These are phyloP conservation scores for Puffinus mauretanicus DNA, from an alignment of 2,113 vertebrate genomes.

Conservation along the genomic window DNA sequence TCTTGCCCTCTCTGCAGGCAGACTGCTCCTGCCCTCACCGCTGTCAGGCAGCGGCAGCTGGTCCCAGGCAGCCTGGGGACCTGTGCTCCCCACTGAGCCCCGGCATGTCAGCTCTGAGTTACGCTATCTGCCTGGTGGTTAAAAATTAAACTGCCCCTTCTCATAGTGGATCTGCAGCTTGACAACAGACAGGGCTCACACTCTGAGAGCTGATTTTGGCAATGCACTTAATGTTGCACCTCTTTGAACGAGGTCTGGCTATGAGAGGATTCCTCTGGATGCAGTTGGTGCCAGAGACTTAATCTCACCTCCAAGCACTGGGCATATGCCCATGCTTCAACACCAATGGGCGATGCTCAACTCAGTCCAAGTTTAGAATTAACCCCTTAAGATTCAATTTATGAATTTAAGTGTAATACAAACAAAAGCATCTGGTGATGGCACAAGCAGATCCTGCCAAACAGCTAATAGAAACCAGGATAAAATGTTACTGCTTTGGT, in stretches of 20 bases:
- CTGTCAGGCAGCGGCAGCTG: background rate
- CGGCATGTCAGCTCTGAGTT: background rate
- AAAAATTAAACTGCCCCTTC: background rate
- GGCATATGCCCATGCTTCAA: background rate
- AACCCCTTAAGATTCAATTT: background rate
- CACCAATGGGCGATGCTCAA: fast-evolving
- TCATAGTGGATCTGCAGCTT: background rate
- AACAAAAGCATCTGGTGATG: background rate
- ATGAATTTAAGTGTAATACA: background rate
- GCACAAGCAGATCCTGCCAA: background rate
- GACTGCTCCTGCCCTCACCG: background rate
- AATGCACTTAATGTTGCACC: fast-evolving
- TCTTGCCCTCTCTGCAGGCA: background rate
- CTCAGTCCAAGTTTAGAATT: background rate
- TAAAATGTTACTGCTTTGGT: background rate
- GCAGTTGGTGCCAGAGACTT: background rate
- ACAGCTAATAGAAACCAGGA: background rate
- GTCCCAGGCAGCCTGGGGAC: background rate
- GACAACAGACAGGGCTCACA: background rate
- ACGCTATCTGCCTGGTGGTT: background rate
- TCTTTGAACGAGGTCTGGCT: background rate
- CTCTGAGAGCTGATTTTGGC: background rate
- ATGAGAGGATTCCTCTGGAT: background rate
- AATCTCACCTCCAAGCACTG: background rate
- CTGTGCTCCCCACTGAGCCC: background rate